A percentile compares a stretch with the other conserved stretches of the same genome.
Conservation (phyloP, 2,888 invertebrate genomes). For the Catocala sponsa region DNA sequence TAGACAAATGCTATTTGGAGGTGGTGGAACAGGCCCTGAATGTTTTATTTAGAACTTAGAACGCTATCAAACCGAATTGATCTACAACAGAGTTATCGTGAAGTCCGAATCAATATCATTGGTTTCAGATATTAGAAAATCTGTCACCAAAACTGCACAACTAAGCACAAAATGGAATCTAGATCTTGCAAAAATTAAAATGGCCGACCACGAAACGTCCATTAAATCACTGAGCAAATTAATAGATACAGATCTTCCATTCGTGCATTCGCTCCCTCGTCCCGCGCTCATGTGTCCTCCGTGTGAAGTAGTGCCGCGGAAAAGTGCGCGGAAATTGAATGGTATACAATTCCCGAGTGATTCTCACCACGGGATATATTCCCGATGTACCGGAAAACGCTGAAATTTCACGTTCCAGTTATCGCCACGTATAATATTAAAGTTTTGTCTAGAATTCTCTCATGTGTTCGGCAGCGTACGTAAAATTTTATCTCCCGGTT, state of each 20-base stretch:
- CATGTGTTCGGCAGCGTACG: constrained; percentile 27
- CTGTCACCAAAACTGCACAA: neutral
- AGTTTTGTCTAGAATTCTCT: constrained; percentile 50
- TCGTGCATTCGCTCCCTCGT: constrained; percentile 28
- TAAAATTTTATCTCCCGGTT: constrained; percentile 49
- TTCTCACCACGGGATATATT: constrained; percentile 53
- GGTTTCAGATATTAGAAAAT: too few species aligned
- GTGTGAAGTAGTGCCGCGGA: constrained; percentile 49
- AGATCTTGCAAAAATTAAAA: constrained; percentile 17
- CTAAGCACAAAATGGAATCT: constrained; percentile 7
- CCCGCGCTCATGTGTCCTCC: constrained; percentile 25
- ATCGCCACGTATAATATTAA: constrained; percentile 45
- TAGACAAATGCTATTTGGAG: too few species aligned
- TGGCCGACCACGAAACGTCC: constrained; percentile 14
- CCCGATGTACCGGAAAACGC: constrained; percentile 34
- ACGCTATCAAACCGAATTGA: too few species aligned
- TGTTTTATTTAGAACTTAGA: too few species aligned
- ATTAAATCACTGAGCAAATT: constrained; percentile 47
- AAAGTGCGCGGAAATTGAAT: constrained; percentile 75
- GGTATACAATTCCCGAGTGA: constrained; percentile 61
- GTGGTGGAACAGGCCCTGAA: too few species aligned
- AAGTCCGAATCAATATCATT: too few species aligned
- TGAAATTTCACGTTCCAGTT: constrained; percentile 48
- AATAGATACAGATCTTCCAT: constrained; percentile 49
- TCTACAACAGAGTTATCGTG: too few species aligned